These are phyloP conservation scores for Clivina fossor DNA, from an alignment of 2,888 invertebrate genomes.

Conservation along the genomic window DNA sequence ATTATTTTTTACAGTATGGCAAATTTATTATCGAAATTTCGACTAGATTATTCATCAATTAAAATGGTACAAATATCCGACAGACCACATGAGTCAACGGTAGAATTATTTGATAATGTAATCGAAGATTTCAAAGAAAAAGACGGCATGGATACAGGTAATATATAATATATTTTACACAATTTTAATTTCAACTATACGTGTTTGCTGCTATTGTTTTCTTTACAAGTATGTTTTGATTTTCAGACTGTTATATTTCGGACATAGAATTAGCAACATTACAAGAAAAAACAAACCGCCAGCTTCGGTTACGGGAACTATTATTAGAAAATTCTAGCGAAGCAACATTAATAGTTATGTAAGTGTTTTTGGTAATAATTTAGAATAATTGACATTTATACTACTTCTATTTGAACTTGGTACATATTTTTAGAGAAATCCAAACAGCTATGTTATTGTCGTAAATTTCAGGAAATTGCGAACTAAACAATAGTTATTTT, in stretches of 20 bases:
- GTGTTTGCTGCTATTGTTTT: background rate
- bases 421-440: conserved; percentile 1
- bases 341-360: conserved; percentile 94
- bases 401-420: conserved; percentile 7
- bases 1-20: conserved; percentile 74
- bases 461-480: no score
- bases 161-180: conserved; percentile 6
- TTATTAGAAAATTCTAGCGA: conserved; percentile 83
- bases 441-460: no score
- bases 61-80: conserved; percentile 90
- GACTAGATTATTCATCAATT: conserved; percentile 89
- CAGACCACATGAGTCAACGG: conserved; percentile 74
- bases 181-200: conserved; percentile 2
- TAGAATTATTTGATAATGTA: conserved; percentile 70
- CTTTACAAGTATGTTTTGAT: conserved; percentile 44
- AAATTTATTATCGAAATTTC: conserved; percentile 86
- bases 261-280: conserved; percentile 72
- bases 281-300: conserved; percentile 86
- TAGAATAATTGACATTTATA: background rate
- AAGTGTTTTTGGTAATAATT: conserved; percentile 50
- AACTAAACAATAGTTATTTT: no score
- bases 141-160: conserved; percentile 47
- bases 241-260: conserved; percentile 66
- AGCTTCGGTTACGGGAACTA: conserved; percentile 87
- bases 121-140: conserved; percentile 66